These are phyloP conservation scores for Dasyurus viverrinus DNA, from an alignment of 2,113 vertebrate species.

Conservation along the genomic window DNA sequence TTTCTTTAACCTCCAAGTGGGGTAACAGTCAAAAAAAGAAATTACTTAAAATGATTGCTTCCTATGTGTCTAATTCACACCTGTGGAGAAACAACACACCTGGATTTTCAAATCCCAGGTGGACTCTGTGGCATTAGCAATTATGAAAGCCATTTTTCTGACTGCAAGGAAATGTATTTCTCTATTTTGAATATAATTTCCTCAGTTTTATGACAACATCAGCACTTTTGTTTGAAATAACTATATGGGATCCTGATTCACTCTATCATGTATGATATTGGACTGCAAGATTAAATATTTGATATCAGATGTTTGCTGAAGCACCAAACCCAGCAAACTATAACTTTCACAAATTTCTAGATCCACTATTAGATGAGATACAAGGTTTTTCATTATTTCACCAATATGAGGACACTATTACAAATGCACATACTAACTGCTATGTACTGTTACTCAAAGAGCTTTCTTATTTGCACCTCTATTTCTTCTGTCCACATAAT, in stretches of 20 bases:
- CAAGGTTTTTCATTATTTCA: conserved; percentile 24
- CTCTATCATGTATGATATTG: conserved; percentile 16
- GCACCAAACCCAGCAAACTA: background rate
- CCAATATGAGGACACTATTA: conserved; percentile 5
- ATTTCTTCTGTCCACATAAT: background rate
- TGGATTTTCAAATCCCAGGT: conserved; percentile 43
- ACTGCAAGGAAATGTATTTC: conserved; percentile 24
- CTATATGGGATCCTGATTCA: conserved; percentile 30
- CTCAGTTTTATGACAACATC: background rate
- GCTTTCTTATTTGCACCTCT: background rate
- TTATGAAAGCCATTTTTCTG: conserved; percentile 35
- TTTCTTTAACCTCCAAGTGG: conserved; percentile 20
- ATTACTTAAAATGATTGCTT: conserved; percentile 48
- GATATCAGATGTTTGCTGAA: conserved; percentile 21
- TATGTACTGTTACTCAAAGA: background rate
- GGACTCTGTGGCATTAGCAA: conserved; percentile 33
- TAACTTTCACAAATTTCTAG: background rate
- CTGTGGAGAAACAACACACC: conserved; percentile 37
- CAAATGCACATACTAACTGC: conserved; percentile 21
- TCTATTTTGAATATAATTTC: conserved; percentile 37
- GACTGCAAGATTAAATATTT: conserved; percentile 6
- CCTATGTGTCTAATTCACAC: conserved; percentile 46
- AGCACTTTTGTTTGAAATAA: conserved; percentile 28
- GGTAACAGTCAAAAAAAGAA: conserved; percentile 41
- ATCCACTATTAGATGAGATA: background rate